Evolutionary conservation across 1,140 invertebrate genomes (phyloP).

Genomic region (Eriosoma lanigerum): DNA sequence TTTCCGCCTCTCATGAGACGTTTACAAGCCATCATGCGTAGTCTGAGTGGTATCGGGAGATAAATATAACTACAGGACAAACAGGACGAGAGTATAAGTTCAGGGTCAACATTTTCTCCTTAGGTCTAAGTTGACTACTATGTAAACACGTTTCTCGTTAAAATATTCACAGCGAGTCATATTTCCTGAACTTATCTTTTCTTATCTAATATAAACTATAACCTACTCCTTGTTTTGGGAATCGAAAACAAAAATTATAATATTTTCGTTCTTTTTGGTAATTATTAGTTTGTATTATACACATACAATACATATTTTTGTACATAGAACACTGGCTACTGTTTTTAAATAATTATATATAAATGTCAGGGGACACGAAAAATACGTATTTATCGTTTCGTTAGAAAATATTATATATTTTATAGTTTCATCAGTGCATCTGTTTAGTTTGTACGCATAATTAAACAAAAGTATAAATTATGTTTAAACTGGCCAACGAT

Average conservation of each 20-base stretch:
- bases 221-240: too few relatives aligned
- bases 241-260: too few relatives aligned
- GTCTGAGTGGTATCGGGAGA: not conserved
- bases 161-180: not conserved
- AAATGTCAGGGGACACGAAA: not conserved
- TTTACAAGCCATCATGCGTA: too few relatives aligned
- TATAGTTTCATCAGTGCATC: not conserved
- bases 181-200: too few relatives aligned
- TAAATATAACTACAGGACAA: not conserved
- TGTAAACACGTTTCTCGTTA: not conserved
- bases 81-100: too few relatives aligned
- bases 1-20: too few relatives aligned
- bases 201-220: too few relatives aligned
- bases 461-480: not conserved
- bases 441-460: not conserved
- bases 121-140: not conserved
- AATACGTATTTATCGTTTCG: not conserved
- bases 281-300: too few relatives aligned
- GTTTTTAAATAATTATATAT: not conserved
- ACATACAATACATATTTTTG: too few relatives aligned
- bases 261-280: too few relatives aligned
- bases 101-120: conserved; percentile 4
- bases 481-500: not conserved
- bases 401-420: not conserved
- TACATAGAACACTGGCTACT: too few relatives aligned